Percentiles rank a stretch among this genome's conserved stretches.
phyloP scores from a whole-genome alignment of 2,888 invertebrate genomes.

The Cotesia congregata region DNA sequence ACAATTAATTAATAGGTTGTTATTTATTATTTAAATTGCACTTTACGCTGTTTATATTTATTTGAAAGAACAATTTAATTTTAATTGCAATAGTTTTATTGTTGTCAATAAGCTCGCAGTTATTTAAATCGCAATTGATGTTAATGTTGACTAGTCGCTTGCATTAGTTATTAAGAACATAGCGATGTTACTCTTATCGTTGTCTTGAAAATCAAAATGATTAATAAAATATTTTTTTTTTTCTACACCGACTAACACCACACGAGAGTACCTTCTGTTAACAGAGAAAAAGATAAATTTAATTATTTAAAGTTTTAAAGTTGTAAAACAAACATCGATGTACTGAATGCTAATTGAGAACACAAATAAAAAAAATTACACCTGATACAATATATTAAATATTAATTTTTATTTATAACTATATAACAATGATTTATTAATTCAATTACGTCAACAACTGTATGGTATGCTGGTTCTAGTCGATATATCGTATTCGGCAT shows the following conservation, averaged over 20 bases:
- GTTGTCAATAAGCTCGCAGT: neutral
- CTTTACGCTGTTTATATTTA: constrained; percentile 7
- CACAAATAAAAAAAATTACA: constrained; percentile 28
- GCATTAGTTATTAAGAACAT: constrained; percentile 1
- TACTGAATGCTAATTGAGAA: constrained; percentile 22
- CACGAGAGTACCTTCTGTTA: neutral
- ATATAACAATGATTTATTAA: constrained; percentile 65
- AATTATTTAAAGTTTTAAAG: constrained; percentile 7
- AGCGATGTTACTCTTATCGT: constrained; percentile 1
- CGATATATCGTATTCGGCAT: constrained; percentile 79
- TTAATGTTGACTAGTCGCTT: constrained; percentile 3
- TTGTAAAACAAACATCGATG: constrained; percentile 11
- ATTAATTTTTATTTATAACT: neutral
- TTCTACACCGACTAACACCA: constrained; percentile 5
- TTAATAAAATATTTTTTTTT: neutral
- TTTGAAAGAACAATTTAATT: neutral
- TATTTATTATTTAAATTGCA: constrained; percentile 11
- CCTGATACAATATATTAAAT: constrained; percentile 25
- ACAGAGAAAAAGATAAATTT: neutral
- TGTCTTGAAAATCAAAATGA: constrained; percentile 10
- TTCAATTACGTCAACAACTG: constrained; percentile 84
- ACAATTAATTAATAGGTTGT: neutral
- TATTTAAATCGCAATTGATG: constrained; percentile 7
- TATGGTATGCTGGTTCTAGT: constrained; percentile 91
- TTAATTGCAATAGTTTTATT: neutral